phyloP scores from a whole-genome alignment of 2,113 vertebrate genomes.

The Phyllopteryx taeniolatus region DNA sequence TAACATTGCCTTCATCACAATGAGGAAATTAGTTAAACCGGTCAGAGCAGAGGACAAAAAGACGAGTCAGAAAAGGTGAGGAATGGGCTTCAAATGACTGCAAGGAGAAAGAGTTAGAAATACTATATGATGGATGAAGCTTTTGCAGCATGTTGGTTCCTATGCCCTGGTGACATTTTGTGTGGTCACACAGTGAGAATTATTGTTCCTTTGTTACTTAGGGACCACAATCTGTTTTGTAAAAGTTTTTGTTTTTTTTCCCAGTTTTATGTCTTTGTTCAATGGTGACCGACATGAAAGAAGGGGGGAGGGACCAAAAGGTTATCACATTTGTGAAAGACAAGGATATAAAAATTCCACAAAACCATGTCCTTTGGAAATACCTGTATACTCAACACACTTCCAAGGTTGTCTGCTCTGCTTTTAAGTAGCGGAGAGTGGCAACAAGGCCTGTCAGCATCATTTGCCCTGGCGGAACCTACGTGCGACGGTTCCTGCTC shows the following conservation, averaged over 20 bases:
- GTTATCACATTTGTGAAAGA: constrained; percentile 23
- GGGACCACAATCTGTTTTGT: neutral
- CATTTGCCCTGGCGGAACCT: constrained; percentile 46
- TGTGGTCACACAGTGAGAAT: neutral
- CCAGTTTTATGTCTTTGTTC: neutral
- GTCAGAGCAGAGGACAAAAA: constrained; percentile 33
- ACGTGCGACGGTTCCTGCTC: constrained; percentile 40
- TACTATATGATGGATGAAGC: constrained; percentile 26
- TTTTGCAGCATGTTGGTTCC: constrained; percentile 20
- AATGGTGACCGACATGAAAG: neutral
- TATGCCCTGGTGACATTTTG: constrained; percentile 17
- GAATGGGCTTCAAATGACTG: constrained; percentile 22
- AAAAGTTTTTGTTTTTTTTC: neutral
- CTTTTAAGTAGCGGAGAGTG: constrained; percentile 40
- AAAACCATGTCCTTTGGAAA: constrained; percentile 33
- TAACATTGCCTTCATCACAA: constrained; percentile 42
- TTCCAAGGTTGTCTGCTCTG: constrained; percentile 50
- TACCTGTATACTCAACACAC: constrained; percentile 47
- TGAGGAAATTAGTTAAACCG: constrained; percentile 46
- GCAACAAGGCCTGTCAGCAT: constrained; percentile 55
- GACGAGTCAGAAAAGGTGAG: constrained; percentile 11
- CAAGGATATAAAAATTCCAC: constrained; percentile 27
- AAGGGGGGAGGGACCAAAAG: neutral
- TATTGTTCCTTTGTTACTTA: neutral
- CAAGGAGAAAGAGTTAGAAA: constrained; percentile 10